Percentiles rank a stretch among this genome's conserved stretches.
These are phyloP conservation scores for Diarsia rubi DNA, from an alignment of 2,888 invertebrate species.

Conservation along the genomic window DNA sequence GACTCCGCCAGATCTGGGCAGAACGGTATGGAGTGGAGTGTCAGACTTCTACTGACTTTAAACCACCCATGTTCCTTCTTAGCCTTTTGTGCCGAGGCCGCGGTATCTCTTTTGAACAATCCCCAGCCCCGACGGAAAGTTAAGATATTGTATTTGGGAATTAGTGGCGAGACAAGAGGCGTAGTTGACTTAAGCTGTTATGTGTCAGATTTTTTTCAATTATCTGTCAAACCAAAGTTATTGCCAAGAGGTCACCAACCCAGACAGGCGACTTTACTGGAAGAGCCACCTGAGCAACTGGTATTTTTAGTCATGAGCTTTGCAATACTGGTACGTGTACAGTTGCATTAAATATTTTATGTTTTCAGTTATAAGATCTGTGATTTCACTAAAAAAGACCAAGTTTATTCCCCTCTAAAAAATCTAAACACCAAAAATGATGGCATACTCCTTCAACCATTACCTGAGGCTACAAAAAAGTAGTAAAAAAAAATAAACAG, in stretches of 20 bases:
- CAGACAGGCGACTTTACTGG: neutral
- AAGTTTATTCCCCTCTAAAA: conserved; percentile 35
- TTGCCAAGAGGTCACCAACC: neutral
- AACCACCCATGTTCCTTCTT: too few species aligned
- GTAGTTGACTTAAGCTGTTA: neutral
- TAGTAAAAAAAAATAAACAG: conserved; percentile 51
- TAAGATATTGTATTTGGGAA: neutral
- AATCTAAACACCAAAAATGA: conserved; percentile 44
- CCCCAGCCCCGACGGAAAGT: too few species aligned
- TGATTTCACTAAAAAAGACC: neutral
- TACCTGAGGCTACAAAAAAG: conserved; percentile 46
- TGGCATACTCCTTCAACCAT: conserved; percentile 38
- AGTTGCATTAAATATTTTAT: neutral
- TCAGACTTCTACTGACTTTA: too few species aligned
- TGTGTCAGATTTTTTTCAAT: neutral
- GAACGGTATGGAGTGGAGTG: too few species aligned
- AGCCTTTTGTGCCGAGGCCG: too few species aligned
- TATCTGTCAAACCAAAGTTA: neutral
- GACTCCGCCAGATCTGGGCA: too few species aligned
- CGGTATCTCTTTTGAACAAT: too few species aligned
- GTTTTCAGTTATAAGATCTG: conserved; percentile 15
- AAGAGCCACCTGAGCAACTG: neutral
- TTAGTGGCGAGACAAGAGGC: neutral
- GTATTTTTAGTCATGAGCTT: neutral
- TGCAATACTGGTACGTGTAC: neutral